Evolutionary conservation across 2,888 invertebrate genomes (phyloP).

Genomic region (Hesperia comma): DNA sequence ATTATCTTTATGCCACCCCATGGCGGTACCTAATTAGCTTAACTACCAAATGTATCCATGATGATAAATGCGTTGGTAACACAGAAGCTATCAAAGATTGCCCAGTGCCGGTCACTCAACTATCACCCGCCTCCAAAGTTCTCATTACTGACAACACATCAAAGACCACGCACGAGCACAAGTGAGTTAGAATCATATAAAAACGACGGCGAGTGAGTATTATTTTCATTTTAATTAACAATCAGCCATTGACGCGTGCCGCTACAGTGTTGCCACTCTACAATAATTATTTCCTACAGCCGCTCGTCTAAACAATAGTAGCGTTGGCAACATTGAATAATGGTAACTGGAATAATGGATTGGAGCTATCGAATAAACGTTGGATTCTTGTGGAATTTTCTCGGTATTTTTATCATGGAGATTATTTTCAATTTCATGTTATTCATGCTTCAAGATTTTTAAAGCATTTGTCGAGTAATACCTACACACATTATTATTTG

Average conservation of each 20-base stretch:
- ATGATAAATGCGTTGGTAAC: too few relatives aligned
- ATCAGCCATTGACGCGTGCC: conserved; percentile 52
- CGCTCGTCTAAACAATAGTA: conserved; percentile 62
- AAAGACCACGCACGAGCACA: neutral
- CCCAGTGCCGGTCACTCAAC: too few relatives aligned
- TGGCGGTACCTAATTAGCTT: too few relatives aligned
- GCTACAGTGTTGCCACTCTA: conserved; percentile 71
- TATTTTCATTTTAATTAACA: conserved; percentile 51
- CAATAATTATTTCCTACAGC: conserved; percentile 80
- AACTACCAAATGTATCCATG: too few relatives aligned
- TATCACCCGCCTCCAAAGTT: too few relatives aligned
- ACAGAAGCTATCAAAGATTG: too few relatives aligned
- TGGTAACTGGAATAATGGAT: conserved; percentile 45
- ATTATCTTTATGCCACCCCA: too few relatives aligned
- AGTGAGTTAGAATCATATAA: conserved; percentile 11
- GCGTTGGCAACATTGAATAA: conserved; percentile 67
- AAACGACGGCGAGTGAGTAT: conserved; percentile 34
- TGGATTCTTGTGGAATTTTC: conserved; percentile 22
- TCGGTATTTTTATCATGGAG: neutral
- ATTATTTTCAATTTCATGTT: too few relatives aligned
- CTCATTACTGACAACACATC: neutral
- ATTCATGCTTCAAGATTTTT: too few relatives aligned
- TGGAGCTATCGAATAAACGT: conserved; percentile 33
- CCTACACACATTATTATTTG: too few relatives aligned
- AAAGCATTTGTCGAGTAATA: too few relatives aligned